phyloP scores from a whole-genome alignment of 2,797 vertebrate species.

The Myoxocephalus aenaeus region DNA sequence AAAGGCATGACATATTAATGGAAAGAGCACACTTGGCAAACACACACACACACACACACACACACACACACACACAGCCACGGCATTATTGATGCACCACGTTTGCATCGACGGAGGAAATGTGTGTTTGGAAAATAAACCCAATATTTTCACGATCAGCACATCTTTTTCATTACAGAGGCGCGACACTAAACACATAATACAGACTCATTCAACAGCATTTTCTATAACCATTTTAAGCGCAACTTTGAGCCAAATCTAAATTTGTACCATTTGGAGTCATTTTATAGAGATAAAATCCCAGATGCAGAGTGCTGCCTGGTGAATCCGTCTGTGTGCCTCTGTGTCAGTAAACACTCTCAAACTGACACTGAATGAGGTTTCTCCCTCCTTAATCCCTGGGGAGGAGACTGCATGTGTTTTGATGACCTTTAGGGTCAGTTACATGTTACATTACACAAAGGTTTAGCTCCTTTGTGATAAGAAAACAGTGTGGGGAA shows the following conservation, averaged over 20 bases:
- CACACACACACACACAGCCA: background rate
- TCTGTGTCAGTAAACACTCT: slow-evolving; percentile 52
- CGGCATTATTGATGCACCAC: slow-evolving; percentile 19
- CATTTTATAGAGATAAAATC: slow-evolving; percentile 31
- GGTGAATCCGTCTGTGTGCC: slow-evolving; percentile 25
- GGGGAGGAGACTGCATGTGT: slow-evolving; percentile 65
- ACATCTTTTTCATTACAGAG: slow-evolving; percentile 18
- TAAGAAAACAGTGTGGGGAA: slow-evolving; percentile 49
- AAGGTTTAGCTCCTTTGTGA: slow-evolving; percentile 68
- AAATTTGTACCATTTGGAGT: slow-evolving; percentile 31
- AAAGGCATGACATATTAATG: slow-evolving; percentile 77
- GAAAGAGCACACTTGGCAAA: slow-evolving; percentile 69
- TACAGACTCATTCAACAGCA: background rate
- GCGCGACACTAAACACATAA: background rate
- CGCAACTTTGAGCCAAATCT: slow-evolving; percentile 30
- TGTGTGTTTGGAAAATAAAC: slow-evolving; percentile 28
- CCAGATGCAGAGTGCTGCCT: slow-evolving; percentile 22
- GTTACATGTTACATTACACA: slow-evolving; percentile 79
- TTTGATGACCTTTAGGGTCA: slow-evolving; percentile 78
- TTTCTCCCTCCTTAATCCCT: slow-evolving; percentile 62
- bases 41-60: slow-evolving; percentile 40
- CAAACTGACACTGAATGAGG: slow-evolving; percentile 59
- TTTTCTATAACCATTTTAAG: slow-evolving; percentile 20
- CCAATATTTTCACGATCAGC: slow-evolving; percentile 17
- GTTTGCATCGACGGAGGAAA: slow-evolving; percentile 30